phyloP scores from a whole-genome alignment of 2,888 invertebrate genomes.

The Phaonia tiefii region DNA sequence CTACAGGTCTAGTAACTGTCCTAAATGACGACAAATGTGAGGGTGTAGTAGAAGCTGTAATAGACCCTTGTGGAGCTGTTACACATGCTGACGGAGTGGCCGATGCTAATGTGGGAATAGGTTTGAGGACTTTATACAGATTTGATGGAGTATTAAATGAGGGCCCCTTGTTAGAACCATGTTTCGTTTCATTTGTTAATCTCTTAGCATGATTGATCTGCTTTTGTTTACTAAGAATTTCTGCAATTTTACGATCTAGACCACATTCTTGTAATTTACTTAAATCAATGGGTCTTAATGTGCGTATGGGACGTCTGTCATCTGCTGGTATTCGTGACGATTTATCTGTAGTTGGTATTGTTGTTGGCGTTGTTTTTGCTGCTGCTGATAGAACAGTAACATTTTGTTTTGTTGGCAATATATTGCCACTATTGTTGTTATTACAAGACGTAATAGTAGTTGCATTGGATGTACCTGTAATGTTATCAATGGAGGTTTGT shows the following conservation, averaged over 20 bases:
- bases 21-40: no score
- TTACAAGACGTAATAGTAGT: not conserved
- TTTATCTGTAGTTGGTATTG: slow-evolving; percentile 18
- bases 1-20: not conserved
- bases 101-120: not conserved
- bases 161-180: not conserved
- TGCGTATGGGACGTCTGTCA: slow-evolving; percentile 74
- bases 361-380: not conserved
- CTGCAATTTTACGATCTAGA: slow-evolving; percentile 75
- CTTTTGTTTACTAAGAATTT: slow-evolving; percentile 74
- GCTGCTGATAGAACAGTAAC: not conserved
- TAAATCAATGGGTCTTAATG: slow-evolving; percentile 75
- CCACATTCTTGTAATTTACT: slow-evolving; percentile 76
- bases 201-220: slow-evolving; percentile 8
- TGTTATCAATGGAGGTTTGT: no score
- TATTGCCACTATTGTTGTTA: not conserved
- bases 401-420: not conserved
- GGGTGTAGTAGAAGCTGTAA: not conserved
- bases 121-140: not conserved
- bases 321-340: not conserved
- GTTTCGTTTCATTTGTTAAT: slow-evolving; percentile 11
- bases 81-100: not conserved
- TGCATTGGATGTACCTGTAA: not conserved
- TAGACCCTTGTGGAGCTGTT: not conserved
- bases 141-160: not conserved